A percentile compares a stretch with the other conserved stretches of the same genome.
Evolutionary conservation across 2,797 vertebrate species (phyloP).

Genomic region (Chiloscyllium punctatum): DNA sequence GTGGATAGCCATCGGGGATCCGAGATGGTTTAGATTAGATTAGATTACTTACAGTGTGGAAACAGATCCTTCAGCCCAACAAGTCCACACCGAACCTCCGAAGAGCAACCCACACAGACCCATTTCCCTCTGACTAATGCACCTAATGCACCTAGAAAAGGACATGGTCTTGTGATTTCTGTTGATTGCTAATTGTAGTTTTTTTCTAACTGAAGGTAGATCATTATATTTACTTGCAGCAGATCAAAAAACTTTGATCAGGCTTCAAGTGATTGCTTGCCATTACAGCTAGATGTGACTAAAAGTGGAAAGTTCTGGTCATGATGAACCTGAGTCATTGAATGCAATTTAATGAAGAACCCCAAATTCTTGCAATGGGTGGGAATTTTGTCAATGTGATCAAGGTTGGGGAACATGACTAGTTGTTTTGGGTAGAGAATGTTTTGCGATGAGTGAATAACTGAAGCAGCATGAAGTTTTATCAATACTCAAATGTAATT

Average conservation of each 20-base stretch:
- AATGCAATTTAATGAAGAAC: not conserved
- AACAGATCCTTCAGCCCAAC: too few species aligned
- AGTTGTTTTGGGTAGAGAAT: not conserved
- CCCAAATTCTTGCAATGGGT: not conserved
- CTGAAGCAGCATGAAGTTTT: not conserved
- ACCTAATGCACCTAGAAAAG: too few species aligned
- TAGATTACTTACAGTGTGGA: too few species aligned
- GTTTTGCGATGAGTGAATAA: not conserved
- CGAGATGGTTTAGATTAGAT: too few species aligned
- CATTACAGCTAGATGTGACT: not conserved
- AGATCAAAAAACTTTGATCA: not conserved
- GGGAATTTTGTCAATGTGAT: not conserved
- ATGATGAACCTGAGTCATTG: not conserved
- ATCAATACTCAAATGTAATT: too few species aligned
- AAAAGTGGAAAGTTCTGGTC: not conserved
- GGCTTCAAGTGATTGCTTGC: not conserved
- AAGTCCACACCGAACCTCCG: too few species aligned
- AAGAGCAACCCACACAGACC: too few species aligned
- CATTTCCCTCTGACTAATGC: too few species aligned
- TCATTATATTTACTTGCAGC: not conserved
- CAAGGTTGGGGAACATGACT: not conserved
- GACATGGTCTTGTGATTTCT: not conserved
- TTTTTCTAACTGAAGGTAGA: not conserved
- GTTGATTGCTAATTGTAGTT: not conserved
- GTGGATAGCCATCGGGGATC: too few species aligned